Base-by-base conservation (phyloP, 1,140 invertebrate genomes). In the Glomeris maerens region DNA sequence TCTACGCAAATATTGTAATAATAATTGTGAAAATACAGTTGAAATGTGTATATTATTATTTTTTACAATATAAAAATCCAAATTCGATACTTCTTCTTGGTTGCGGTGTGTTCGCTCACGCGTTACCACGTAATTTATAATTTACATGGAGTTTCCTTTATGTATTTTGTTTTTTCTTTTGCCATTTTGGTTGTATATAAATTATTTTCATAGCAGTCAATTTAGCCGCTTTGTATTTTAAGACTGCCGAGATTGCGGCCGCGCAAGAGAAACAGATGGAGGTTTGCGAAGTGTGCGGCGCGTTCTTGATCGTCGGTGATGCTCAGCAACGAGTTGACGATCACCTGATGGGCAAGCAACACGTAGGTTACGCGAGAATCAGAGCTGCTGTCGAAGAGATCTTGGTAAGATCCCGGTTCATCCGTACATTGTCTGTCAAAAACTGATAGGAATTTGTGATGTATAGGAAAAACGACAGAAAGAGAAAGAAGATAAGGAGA, bases 191-290 rank as follows among this genome's bases (percentile, higher is more conserved):
- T 21, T 45, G 20, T 14, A n/a, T 49, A 7, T 45, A 14, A n/a
- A 36, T 48, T 38, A 23, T 48, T 48, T n/a, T 48, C 29, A 38
- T 4, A 38, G 13, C 27, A n/a, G n/a, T n/a, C n/a, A n/a, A n/a
- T n/a, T n/a, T n/a, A n/a, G n/a, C n/a, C n/a, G n/a, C n/a, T n/a
- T 51, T 44, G 20, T 3, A n/a, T 53, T 57, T 70, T 29, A 67
- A 77, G 68, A 80, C 80, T 36, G 81, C 82, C 2, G 80, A 86
- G 66, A 69, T 85, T 58, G 85, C 83, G 47, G 81, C 79, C 22
- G 82, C 83, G 27, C 87, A 86, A 64, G 89, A 92, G 67, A 97
- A 95, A 66, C 88, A 92, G 65, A 98, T 98, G 94, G 93, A 98
- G 70, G 92, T 98, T 2, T 98, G 95, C 70, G 85, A 92, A 59